These are phyloP conservation scores for Coranthus polyacanthus DNA, from an alignment of 2,797 vertebrate species.

Conservation along the genomic window DNA sequence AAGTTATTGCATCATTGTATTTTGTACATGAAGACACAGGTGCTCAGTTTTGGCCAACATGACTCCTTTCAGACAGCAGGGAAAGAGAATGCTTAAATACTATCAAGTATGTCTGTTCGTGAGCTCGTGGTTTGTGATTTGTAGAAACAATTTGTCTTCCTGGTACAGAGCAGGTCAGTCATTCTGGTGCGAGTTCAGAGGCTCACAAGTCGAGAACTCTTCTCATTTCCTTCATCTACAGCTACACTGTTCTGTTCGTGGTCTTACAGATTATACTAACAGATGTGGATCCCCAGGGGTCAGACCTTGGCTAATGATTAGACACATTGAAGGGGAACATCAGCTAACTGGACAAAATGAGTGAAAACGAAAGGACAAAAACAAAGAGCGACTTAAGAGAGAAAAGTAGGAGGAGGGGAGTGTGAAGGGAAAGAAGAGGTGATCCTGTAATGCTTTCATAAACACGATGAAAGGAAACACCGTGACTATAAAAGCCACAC, in stretches of 20 bases:
- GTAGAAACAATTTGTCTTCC: neutral
- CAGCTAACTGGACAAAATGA: constrained; percentile 46
- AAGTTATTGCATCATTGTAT: constrained; percentile 22
- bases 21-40: constrained; percentile 29
- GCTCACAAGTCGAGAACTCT: constrained; percentile 7
- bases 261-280: constrained; percentile 22
- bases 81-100: constrained; percentile 30
- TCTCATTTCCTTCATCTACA: constrained; percentile 54
- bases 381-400: constrained; percentile 28
- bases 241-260: constrained; percentile 34
- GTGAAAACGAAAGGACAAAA: constrained; percentile 29
- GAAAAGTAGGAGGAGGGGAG: neutral
- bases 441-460: neutral
- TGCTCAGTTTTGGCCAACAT: constrained; percentile 8
- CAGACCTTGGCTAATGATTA: constrained; percentile 66
- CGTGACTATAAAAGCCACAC: neutral
- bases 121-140: neutral
- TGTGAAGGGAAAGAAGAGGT: neutral
- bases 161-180: too few relatives aligned
- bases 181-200: constrained; percentile 6
- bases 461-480: constrained; percentile 2
- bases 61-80: constrained; percentile 8
- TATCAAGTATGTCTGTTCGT: neutral
- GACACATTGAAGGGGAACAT: constrained; percentile 47
- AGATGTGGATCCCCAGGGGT: constrained; percentile 66